A percentile compares a stretch with the other conserved stretches of the same genome.
Evolutionary conservation across 2,888 invertebrate species (phyloP).

Genomic region (Patella caerulea): DNA sequence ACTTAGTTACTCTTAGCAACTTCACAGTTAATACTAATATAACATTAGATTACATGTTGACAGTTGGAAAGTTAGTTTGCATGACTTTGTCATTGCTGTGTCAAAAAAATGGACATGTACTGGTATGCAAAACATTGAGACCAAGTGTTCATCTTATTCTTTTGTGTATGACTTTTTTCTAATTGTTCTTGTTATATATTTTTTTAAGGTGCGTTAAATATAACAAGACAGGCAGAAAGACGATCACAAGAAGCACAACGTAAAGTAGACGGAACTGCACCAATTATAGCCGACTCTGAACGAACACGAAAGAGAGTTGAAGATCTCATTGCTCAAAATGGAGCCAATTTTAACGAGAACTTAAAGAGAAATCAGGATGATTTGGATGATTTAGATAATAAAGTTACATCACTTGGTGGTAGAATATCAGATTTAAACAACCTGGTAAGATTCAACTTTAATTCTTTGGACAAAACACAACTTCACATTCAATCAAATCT

Average conservation of each 20-base stretch:
- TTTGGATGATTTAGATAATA: conserved; percentile 78
- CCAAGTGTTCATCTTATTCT: not conserved
- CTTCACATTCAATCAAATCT: no score
- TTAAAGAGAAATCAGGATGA: conserved; percentile 82
- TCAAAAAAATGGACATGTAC: not conserved
- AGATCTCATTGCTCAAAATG: conserved; percentile 72
- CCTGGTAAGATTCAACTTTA: conserved; percentile 74
- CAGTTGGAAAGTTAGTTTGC: no score
- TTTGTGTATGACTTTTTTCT: no score
- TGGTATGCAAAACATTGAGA: not conserved
- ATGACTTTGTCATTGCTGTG: no score
- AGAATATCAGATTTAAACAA: conserved; percentile 89
- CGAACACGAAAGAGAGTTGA: conserved; percentile 60
- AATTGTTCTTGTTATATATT: no score
- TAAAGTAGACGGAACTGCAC: conserved; percentile 67
- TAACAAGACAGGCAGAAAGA: conserved; percentile 84
- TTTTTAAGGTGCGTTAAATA: conserved; percentile 82
- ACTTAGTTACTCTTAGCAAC: no score
- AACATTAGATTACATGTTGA: no score
- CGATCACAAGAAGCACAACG: conserved; percentile 76
- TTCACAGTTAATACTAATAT: no score
- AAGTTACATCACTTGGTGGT: conserved; percentile 79
- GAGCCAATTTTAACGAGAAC: conserved; percentile 77
- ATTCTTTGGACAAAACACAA: no score
- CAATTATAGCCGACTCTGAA: conserved; percentile 72